phyloP scores from a whole-genome alignment of 2,113 vertebrate species.

The Carassius gibelio region DNA sequence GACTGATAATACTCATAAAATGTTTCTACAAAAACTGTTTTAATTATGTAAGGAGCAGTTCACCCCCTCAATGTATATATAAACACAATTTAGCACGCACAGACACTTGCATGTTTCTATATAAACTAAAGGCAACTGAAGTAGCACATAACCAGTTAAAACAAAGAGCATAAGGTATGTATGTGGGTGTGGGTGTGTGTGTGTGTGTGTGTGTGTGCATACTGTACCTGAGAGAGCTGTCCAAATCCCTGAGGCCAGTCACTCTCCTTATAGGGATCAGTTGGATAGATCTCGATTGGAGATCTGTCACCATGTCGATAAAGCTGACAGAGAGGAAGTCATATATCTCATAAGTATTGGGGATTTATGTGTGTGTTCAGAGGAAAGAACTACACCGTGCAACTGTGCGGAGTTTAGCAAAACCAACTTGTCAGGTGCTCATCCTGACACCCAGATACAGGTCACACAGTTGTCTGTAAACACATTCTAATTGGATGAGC shows the following conservation, averaged over 20 bases:
- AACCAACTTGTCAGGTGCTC: conserved; percentile 1
- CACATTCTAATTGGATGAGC: background rate
- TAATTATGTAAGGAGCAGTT: background rate
- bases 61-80: background rate
- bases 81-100: background rate
- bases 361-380: background rate
- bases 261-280: conserved; percentile 84
- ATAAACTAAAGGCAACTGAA: background rate
- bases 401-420: background rate
- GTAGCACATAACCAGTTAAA: background rate
- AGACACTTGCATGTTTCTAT: background rate
- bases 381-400: background rate
- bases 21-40: no score
- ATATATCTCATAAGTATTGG: background rate
- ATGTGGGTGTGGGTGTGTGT: background rate
- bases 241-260: conserved; percentile 93
- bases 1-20: no score
- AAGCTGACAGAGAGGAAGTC: conserved; percentile 70
- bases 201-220: background rate
- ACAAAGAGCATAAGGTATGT: background rate
- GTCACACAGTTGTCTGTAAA: background rate
- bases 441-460: background rate
- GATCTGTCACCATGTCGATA: conserved; percentile 94
- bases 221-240: conserved; percentile 82
- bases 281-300: conserved; percentile 85